These are phyloP conservation scores for Meles meles DNA, from an alignment of 2,113 vertebrate species.

Conservation along the genomic window DNA sequence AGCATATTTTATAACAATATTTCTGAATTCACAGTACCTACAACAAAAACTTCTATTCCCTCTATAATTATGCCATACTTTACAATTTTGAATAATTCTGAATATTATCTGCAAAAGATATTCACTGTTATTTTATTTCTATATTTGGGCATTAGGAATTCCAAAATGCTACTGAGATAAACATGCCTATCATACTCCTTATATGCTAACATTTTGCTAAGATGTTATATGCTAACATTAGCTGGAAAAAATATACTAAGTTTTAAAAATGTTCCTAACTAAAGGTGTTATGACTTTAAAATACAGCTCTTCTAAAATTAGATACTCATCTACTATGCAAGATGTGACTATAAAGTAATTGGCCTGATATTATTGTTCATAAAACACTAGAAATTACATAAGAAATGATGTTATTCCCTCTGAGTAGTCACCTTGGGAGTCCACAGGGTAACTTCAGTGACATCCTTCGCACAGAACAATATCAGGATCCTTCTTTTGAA, in stretches of 20 bases:
- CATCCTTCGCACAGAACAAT: background rate
- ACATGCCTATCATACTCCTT: background rate
- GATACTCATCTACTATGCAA: conserved; percentile 30
- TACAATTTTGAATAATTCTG: conserved; percentile 17
- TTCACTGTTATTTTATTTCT: conserved; percentile 22
- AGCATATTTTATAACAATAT: background rate
- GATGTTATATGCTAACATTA: background rate
- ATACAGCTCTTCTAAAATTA: conserved; percentile 39
- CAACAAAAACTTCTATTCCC: background rate
- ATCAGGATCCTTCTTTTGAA: background rate
- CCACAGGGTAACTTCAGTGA: background rate
- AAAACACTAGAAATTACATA: conserved; percentile 29
- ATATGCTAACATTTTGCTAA: background rate
- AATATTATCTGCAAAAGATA: background rate
- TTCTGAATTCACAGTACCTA: background rate
- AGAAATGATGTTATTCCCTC: background rate
- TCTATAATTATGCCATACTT: background rate
- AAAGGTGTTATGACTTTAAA: conserved; percentile 33
- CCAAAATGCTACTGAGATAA: background rate
- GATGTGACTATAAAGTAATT: conserved; percentile 33
- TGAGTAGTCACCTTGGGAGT: background rate
- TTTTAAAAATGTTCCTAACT: conserved; percentile 14
- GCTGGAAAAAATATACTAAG: background rate
- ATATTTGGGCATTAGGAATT: conserved; percentile 10
- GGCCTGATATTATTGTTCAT: conserved; percentile 14